A percentile compares a stretch with the other conserved stretches of the same genome.
phyloP scores from a whole-genome alignment of 2,797 vertebrate genomes.

The Tauraco hartlaubi region DNA sequence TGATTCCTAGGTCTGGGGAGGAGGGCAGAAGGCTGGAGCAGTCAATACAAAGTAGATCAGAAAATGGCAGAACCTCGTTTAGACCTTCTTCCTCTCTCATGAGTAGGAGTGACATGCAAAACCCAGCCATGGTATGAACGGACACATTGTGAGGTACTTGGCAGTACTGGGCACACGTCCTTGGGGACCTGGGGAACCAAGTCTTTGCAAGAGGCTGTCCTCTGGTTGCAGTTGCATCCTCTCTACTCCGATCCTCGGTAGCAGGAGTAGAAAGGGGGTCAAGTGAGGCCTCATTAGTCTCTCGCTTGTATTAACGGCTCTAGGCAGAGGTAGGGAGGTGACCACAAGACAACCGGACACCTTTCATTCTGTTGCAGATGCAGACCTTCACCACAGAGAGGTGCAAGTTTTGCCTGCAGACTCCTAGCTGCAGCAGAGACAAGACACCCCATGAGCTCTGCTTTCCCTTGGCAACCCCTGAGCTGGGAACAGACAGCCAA shows the following conservation, averaged over 20 bases:
- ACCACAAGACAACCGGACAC: neutral
- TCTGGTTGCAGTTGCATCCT: neutral
- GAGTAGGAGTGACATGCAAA: neutral
- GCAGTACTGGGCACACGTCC: neutral
- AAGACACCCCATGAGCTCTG: neutral
- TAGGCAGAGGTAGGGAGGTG: neutral
- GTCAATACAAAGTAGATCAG: neutral
- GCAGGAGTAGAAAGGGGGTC: neutral
- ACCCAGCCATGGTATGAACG: accelerated
- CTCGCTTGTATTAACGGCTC: neutral
- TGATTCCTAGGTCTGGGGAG: neutral
- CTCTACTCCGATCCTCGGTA: neutral
- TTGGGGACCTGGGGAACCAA: neutral
- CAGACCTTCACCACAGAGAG: neutral
- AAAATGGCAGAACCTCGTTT: neutral
- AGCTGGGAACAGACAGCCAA: neutral
- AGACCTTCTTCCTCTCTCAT: neutral
- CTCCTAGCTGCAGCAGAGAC: neutral
- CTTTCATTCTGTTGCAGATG: neutral
- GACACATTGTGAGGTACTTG: neutral
- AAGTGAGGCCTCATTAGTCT: neutral
- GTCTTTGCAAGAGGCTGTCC: neutral
- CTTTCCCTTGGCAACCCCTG: neutral
- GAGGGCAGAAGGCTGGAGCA: neutral
- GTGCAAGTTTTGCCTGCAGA: neutral